Base-by-base conservation (phyloP, 1,140 invertebrate species). In the Apocrypta bakeri region DNA sequence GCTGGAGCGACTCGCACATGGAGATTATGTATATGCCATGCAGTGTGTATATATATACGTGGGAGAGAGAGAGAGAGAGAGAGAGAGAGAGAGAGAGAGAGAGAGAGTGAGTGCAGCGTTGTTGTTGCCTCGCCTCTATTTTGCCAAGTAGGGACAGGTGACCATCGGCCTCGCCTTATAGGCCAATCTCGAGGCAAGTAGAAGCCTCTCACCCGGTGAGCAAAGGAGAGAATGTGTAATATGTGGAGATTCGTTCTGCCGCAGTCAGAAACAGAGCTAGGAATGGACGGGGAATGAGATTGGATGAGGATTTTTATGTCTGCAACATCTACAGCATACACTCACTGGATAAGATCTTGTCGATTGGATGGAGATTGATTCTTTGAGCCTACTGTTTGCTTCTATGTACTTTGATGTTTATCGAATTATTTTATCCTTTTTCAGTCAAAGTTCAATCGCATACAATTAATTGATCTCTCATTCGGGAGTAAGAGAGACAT, bases 61-160 rank as follows among this genome's bases (percentile, higher is more conserved):
- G 33, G n/a, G 37, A 24, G 71, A 48, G 37, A 42, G 17, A 42
- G 33, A 14, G 40, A 64, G 61, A 64, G 61, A 64, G 40, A 42
- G 61, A 7, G 61, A 64, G 61, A 64, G 61, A 64, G 40, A 42
- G 61, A 7, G 24, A 24, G 71, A 48, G 37, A 48, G 7, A 48
- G 37, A n/a, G 42, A 66, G 63, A 25, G 63, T 6, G 42, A 48
- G 63, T 1, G 24, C 17, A 21, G 2, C n/a, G 48, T 56, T 56
- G 48, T 56, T 56, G 0, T 56, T 14, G 61, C 33, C 63, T 77
- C 75, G 63, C 75, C 63, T 56, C 48, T 66, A 66, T 77, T 77
- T 77, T 27, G 14, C 75, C 75, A 77, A 77, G 63, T 77, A 77
- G 61, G 75, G 75, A 42, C 75, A 77, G 61, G 74, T 61, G 74